Base-by-base conservation (phyloP, 2,888 invertebrate genomes). In the Noctua pronuba region DNA sequence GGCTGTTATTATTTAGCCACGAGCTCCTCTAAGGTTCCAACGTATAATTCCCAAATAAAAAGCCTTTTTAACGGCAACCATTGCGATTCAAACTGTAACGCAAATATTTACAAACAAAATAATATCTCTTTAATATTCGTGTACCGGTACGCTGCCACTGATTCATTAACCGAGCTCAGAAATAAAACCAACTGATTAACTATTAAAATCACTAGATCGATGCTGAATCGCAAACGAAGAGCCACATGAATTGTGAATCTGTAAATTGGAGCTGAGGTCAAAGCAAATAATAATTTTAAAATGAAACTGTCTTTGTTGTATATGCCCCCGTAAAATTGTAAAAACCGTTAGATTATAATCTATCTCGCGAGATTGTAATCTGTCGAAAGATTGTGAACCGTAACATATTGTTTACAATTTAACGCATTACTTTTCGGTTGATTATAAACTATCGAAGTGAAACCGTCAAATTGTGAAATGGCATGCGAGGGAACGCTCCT, bases 201-300 rank as follows among this genome's bases (percentile, higher is more conserved):
- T 75, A 80, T 85, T 86, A 35, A 75, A 70, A 52, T 64, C 71
- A 74, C 71, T 65, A 75, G 73, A 71, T 84, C 65, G 68, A 75
- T 69, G 52, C 31, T 74, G 75, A 83, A 83, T 76, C 21, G 49
- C 35, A 35, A 52, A 71, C 38, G 52, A 68, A 68, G 44, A 65
- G 55, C 46, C n/a, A 35, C n/a, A 73, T 77, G 55, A 82, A 85
- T 86, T 82, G 44, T 75, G 55, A 55, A 75, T 72, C 21, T 73
- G 38, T 58, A 73, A 78, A 75, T 68, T 64, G 41, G 24, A 46
- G 58, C 38, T 52, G 44, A 66, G 64, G 38, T 49, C 55, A 66
- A 73, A 35, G n/a, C 16, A 70, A 76, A 79, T 41, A 79, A 73
- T 66, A 73, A 73, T 62, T 66, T 72, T 13, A 16, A 66, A 70